Evolutionary conservation across 2,888 invertebrate species (phyloP).

Genomic region (Monochamus alternatus): DNA sequence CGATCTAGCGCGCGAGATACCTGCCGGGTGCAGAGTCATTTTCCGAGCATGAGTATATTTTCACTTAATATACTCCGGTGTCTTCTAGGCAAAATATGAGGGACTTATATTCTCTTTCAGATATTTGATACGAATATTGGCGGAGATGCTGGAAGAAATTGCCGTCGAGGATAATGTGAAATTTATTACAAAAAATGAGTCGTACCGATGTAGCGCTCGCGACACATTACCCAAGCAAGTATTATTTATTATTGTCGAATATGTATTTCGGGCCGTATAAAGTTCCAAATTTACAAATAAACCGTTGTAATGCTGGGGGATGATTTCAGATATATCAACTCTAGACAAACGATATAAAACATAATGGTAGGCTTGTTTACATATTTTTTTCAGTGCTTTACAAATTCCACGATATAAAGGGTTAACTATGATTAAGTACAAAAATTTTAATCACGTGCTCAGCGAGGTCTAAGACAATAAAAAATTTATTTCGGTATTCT

Average conservation of each 20-base stretch:
- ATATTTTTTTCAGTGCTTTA: too few relatives aligned
- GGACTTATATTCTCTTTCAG: constrained; percentile 11
- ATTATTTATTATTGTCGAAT: background rate
- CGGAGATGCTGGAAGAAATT: background rate
- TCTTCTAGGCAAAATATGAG: constrained; percentile 19
- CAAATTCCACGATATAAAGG: too few relatives aligned
- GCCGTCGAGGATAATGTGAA: background rate
- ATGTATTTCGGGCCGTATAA: background rate
- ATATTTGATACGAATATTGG: constrained; percentile 18
- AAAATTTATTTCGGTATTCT: too few relatives aligned
- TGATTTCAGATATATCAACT: too few relatives aligned
- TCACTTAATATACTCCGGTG: constrained; percentile 33
- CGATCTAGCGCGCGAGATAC: constrained; percentile 22
- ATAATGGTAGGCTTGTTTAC: too few relatives aligned
- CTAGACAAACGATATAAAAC: too few relatives aligned
- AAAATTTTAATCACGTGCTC: too few relatives aligned
- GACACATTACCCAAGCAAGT: too few relatives aligned
- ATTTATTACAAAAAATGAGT: constrained; percentile 8
- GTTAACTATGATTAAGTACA: too few relatives aligned
- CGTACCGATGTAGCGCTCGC: background rate
- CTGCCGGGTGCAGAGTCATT: constrained; percentile 14
- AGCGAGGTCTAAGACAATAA: too few relatives aligned
- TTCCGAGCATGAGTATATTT: constrained; percentile 28
- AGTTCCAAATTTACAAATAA: background rate
- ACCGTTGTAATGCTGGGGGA: too few relatives aligned